Evolutionary conservation across 2,113 vertebrate genomes (phyloP).

Genomic region (Prunella himalayana): DNA sequence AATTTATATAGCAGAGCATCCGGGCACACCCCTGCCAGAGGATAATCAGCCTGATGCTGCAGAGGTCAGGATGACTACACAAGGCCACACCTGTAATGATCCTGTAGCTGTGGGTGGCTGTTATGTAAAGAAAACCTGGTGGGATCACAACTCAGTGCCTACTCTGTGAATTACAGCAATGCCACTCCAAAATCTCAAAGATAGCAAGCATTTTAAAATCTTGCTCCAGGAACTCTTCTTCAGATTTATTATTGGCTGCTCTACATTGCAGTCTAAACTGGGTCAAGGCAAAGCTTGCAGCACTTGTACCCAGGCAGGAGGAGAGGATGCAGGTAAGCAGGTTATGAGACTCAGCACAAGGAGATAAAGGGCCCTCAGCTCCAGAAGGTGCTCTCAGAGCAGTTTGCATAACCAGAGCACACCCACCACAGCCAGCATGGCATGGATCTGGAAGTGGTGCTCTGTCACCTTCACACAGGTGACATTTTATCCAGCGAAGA

Average conservation of each 20-base stretch:
- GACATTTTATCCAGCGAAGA: background rate
- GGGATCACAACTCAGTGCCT: background rate
- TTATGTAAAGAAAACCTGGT: background rate
- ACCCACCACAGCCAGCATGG: too few relatives aligned
- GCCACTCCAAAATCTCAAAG: background rate
- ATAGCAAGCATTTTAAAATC: fast-evolving
- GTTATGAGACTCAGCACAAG: background rate
- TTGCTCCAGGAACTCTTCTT: background rate
- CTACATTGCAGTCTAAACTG: background rate
- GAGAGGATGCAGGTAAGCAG: constrained; percentile 28
- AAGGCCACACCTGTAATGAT: background rate
- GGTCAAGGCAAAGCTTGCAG: constrained; percentile 27
- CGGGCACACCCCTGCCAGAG: too few relatives aligned
- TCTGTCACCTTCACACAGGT: background rate
- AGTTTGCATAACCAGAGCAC: background rate
- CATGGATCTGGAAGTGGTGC: fast-evolving
- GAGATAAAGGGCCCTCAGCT: background rate
- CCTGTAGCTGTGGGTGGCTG: background rate
- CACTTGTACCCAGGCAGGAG: background rate
- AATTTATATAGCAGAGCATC: background rate
- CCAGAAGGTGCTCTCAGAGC: background rate
- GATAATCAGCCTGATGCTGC: background rate
- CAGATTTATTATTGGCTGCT: background rate
- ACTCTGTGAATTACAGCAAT: background rate
- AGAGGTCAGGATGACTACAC: background rate